A percentile compares a stretch with the other conserved stretches of the same genome.
phyloP scores from a whole-genome alignment of 1,140 invertebrate genomes.

The Rhopalosiphum maidis region DNA sequence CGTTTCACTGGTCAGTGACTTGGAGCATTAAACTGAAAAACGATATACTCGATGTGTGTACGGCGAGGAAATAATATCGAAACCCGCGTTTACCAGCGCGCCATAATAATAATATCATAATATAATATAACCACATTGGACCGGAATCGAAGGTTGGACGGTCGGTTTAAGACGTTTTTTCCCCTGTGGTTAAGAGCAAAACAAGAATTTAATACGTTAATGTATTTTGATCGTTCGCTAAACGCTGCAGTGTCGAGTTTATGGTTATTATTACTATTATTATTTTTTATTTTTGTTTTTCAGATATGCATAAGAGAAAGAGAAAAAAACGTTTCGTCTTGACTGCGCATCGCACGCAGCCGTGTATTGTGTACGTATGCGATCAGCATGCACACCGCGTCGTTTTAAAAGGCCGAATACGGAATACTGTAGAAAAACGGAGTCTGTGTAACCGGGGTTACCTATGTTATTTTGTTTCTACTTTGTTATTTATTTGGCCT shows the following conservation, averaged over 20 bases:
- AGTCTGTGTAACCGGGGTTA: neutral
- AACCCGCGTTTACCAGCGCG: neutral
- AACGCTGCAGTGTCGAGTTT: neutral
- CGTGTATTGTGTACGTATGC: neutral
- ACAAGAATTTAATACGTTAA: conserved; percentile 31
- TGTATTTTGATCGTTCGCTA: neutral
- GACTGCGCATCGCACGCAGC: neutral
- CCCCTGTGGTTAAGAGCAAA: conserved; percentile 11
- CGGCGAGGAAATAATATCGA: neutral
- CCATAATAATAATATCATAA: neutral
- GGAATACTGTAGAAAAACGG: neutral
- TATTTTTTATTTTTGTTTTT: neutral
- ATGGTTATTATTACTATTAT: neutral
- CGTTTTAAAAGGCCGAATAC: neutral
- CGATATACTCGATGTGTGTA: neutral
- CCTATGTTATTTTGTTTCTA: neutral
- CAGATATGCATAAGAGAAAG: neutral
- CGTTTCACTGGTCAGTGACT: conserved; percentile 38
- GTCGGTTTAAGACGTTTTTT: neutral
- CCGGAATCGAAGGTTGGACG: conserved; percentile 22
- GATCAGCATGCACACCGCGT: neutral
- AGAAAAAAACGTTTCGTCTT: neutral
- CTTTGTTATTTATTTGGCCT: neutral
- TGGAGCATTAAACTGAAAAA: neutral
- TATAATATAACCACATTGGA: neutral